Evolutionary conservation across 2,797 vertebrate genomes (phyloP), one percentile per base, ranked within the genome.

Genomic region (Halcyon leucocephala): DNA sequence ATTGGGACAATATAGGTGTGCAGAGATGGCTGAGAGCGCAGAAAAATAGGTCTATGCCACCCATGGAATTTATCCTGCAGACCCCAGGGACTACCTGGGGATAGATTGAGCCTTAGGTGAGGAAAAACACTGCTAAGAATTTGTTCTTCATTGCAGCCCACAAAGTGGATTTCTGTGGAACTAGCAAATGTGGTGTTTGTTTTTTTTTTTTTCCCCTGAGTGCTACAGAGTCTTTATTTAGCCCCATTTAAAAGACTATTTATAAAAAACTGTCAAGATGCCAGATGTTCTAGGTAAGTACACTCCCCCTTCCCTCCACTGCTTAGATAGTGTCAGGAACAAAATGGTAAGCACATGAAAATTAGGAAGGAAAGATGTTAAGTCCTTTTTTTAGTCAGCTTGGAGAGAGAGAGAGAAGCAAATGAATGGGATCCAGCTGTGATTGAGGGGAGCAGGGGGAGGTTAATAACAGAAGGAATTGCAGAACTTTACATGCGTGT

Each of bases 271-370:
- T 93, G 74, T 90, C 89, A 95, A 89, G 84, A 96, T 95, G 95
- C 95, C 95, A 97, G 95, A 94, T 97, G 96, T 96, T 96, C 52
- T 93, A 95, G 92, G 89, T 89, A 77, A 86, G 33, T 89, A 65
- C 67, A 83, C 92, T 96, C 92, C 95, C 93, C 83, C 81, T 91
- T 93, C 55, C 67, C 86, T 92, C 73, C 0, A 1, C 52, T 92
- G 86, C 78, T 92, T 76, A 65, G 84, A 86, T 84, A 83, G 74
- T 85, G 66, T 89, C 72, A 95, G 90, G 93, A 93, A 78, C 9
- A 8, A 95, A 91, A 93, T 91, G 52, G 60, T 91, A 96, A 94
- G 92, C 69, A 69, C 52, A 81, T 87, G 89, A 91, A 96, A 95
- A 96, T 95, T 67, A 90, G 93, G 91, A 95, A 87, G 79, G 67